phyloP scores from a whole-genome alignment of 2,113 vertebrate species.

The Tachysurus fulvidraco region DNA sequence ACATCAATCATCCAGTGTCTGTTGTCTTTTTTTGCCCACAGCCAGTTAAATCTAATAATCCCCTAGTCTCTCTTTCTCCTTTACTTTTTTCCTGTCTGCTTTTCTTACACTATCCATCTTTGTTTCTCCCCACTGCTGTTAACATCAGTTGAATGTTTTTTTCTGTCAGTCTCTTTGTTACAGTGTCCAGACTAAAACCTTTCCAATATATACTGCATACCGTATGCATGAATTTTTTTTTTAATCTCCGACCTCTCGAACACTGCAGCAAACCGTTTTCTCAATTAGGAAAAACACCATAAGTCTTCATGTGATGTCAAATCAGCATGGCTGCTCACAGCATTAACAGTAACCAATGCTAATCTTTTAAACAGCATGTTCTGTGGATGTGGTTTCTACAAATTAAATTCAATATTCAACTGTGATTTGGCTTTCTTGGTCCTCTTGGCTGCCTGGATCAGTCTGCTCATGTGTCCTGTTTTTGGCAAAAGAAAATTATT shows the following conservation, averaged over 20 bases:
- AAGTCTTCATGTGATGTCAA: neutral
- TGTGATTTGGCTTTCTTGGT: neutral
- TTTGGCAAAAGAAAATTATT: neutral
- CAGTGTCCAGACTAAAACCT: neutral
- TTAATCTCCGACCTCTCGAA: too few relatives aligned
- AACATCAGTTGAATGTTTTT: neutral
- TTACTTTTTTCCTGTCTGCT: neutral
- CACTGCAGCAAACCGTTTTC: too few relatives aligned
- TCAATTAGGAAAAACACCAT: too few relatives aligned
- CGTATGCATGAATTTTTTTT: neutral
- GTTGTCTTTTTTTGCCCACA: slow-evolving; percentile 25
- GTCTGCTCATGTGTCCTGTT: neutral
- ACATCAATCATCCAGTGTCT: slow-evolving; percentile 43
- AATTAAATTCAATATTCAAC: neutral
- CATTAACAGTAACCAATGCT: neutral
- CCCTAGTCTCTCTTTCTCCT: neutral
- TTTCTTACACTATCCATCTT: neutral
- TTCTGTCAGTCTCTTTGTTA: neutral
- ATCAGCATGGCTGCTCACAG: neutral
- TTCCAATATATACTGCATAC: neutral
- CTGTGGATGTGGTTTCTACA: neutral
- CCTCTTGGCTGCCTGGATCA: neutral
- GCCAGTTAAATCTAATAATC: slow-evolving; percentile 26
- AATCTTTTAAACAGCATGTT: neutral
- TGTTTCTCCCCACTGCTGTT: neutral